Base-by-base conservation (phyloP, 2,888 invertebrate species). In the Amiota minor region DNA sequence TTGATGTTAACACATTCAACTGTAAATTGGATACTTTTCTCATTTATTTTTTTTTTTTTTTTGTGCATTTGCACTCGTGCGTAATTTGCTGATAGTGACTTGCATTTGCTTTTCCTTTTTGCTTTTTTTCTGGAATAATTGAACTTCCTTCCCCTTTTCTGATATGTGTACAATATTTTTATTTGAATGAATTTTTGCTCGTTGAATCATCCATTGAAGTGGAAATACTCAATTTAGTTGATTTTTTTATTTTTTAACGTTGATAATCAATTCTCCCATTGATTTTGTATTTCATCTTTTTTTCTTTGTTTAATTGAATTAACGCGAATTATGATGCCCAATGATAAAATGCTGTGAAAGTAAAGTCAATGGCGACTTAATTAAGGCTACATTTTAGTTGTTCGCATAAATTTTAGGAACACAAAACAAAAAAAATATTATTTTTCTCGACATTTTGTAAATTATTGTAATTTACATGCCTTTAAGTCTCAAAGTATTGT, bases 1-100 rank as follows among this genome's bases (percentile, higher is more conserved):
- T 35, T 35, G 35, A 35, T 35, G 6, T 35, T 35, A 55, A 55
- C 18, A 55, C 8, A 55, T 14, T 14, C n/a, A 55, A 55, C 55
- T 55, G n/a, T 55, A 16, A 55, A 55, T n/a, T 18, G 16, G 1
- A 14, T 1, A 62, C 0, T 62, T 35, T 62, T 1, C n/a, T n/a
- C 14, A 45, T 14, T 45, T 12, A 46, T 45, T 62, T 53, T 2
- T 16, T 55, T 18, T 12, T 64, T 45, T 62, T 53, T 2, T 16
- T 55, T 18, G 18, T 10, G 9, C 55, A 55, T 46, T 61, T 64
- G 64, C 64, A 64, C 14, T 64, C 64, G 64, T 64, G 45, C 64
- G 64, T 64, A 46, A 64, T 45, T 61, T 61, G 4, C 45, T 45
- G 64, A 64, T 64, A 45, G 46, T 23, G 35, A 35, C 35, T 35